These are phyloP conservation scores for Ctenopoma kingsleyae DNA, from an alignment of 2,797 vertebrate genomes.

Conservation along the genomic window DNA sequence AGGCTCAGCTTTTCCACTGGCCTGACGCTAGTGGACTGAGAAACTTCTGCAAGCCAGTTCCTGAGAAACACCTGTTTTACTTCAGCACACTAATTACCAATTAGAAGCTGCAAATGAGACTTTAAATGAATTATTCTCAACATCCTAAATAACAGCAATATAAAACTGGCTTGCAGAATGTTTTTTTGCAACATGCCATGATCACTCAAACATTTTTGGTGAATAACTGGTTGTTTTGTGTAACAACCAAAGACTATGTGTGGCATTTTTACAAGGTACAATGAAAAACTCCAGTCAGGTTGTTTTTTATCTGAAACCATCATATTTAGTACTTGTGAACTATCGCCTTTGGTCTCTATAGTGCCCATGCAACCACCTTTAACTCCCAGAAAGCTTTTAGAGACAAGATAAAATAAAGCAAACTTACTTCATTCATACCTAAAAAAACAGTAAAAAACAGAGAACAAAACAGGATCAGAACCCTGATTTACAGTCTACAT, in stretches of 20 bases:
- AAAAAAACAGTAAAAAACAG: constrained; percentile 70
- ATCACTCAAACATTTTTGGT: background rate
- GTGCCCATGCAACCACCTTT: constrained; percentile 78
- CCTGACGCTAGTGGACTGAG: constrained; percentile 21
- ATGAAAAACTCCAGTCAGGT: constrained; percentile 13
- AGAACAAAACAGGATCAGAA: constrained; percentile 78
- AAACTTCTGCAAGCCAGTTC: constrained; percentile 52
- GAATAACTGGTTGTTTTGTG: constrained; percentile 2
- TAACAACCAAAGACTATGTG: constrained; percentile 28
- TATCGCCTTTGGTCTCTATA: constrained; percentile 65
- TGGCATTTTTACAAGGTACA: constrained; percentile 25
- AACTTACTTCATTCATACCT: constrained; percentile 90
- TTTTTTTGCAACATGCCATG: constrained; percentile 21
- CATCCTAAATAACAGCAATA: background rate
- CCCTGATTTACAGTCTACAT: constrained; percentile 46
- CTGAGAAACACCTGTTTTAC: background rate
- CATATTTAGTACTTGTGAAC: constrained; percentile 61
- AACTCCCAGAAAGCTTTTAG: constrained; percentile 59
- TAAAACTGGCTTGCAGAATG: constrained; percentile 47
- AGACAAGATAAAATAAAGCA: constrained; percentile 71
- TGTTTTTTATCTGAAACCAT: background rate
- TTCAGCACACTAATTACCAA: background rate
- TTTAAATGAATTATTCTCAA: background rate
- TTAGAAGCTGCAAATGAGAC: background rate
- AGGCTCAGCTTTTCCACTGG: constrained; percentile 19